Percentiles rank a stretch among this genome's conserved stretches.
Conservation (phyloP, 2,797 vertebrate genomes). For the Phalloptychus januarius region DNA sequence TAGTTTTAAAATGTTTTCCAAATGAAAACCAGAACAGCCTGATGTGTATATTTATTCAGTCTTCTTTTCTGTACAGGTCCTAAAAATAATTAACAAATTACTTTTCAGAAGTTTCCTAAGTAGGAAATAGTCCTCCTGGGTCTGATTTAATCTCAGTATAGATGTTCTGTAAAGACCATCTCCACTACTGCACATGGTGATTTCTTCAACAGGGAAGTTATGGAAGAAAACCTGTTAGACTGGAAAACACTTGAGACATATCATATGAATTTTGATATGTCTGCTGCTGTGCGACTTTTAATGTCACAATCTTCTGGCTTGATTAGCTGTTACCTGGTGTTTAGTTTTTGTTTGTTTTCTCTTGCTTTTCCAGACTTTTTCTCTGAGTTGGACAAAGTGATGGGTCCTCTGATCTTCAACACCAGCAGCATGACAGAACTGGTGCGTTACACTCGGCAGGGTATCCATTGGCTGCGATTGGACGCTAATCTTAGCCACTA, state of each 20-base stretch:
- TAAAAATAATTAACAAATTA: not conserved
- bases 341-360: not conserved
- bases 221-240: not conserved
- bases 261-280: not conserved
- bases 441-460: slow-evolving; percentile 96
- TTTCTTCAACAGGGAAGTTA: not conserved
- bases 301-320: not conserved
- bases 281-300: not conserved
- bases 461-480: slow-evolving; percentile 95
- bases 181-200: not conserved
- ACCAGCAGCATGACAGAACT: slow-evolving; percentile 99
- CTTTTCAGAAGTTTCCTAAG: not conserved
- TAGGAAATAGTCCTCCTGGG: not conserved
- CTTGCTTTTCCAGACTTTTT: slow-evolving; percentile 89
- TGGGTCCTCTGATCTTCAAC: slow-evolving; percentile 96
- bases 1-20: not conserved
- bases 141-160: not conserved
- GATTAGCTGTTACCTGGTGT: not conserved
- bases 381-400: slow-evolving; percentile 95
- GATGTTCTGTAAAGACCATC: not conserved
- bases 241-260: not conserved
- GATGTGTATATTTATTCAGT: not conserved
- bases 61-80: not conserved
- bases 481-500: slow-evolving; percentile 90
- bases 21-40: not conserved